Conservation (phyloP, 2,888 invertebrate species). For the Candidula unifasciata region DNA sequence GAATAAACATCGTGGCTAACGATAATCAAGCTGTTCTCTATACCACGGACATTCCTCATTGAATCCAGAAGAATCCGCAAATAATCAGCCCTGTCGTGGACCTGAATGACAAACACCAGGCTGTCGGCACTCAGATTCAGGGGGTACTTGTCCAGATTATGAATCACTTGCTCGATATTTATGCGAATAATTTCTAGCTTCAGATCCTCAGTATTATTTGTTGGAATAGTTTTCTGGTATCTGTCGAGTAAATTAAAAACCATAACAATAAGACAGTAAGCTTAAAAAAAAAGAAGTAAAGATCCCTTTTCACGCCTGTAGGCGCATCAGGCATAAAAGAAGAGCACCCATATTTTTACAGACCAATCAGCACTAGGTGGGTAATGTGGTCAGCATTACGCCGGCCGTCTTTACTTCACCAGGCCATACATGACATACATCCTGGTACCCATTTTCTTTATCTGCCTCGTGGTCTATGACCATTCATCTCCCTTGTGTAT, state of each 20-base stretch:
- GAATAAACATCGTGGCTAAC: constrained; percentile 98
- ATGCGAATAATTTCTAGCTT: constrained; percentile 82
- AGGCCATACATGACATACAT: too few species aligned
- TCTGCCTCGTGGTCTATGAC: too few species aligned
- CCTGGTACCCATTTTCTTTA: too few species aligned
- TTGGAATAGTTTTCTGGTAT: constrained; percentile 32
- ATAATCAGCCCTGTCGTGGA: constrained; percentile 93
- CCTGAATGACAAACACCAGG: constrained; percentile 81
- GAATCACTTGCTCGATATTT: constrained; percentile 89
- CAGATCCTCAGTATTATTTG: constrained; percentile 46
- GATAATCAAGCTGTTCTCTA: constrained; percentile 91
- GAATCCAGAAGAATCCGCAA: constrained; percentile 95
- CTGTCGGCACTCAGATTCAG: constrained; percentile 79
- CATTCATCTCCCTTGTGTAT: too few species aligned
- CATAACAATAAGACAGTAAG: too few species aligned
- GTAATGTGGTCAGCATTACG: too few species aligned
- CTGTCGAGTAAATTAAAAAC: not conserved
- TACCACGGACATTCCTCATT: constrained; percentile 91
- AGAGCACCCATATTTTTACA: too few species aligned
- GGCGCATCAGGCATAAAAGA: too few species aligned
- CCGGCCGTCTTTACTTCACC: too few species aligned
- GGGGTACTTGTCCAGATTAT: constrained; percentile 93
- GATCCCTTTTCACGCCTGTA: too few species aligned
- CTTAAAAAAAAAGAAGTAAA: too few species aligned
- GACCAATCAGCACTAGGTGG: too few species aligned